Conservation (phyloP, 2,888 invertebrate genomes). For the Andrena bucephala region DNA sequence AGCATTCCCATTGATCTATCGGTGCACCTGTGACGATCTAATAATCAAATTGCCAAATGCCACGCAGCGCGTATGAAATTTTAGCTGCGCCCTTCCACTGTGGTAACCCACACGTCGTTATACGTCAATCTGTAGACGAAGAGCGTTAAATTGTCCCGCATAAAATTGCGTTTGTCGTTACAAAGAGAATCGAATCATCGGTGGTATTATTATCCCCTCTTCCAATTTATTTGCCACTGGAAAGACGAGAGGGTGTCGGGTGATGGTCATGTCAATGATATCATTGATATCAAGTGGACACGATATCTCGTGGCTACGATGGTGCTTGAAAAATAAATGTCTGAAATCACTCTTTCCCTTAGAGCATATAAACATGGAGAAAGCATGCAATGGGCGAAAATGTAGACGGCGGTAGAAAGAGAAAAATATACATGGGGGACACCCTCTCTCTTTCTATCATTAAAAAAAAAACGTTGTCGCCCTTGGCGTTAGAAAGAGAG, state of each 20-base stretch:
- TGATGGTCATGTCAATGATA: too few species aligned
- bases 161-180: background rate
- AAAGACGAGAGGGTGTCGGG: too few species aligned
- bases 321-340: constrained; percentile 25
- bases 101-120: constrained; percentile 21
- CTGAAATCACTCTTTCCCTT: constrained; percentile 7
- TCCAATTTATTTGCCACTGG: too few species aligned
- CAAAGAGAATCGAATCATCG: constrained; percentile 1
- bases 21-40: constrained; percentile 19
- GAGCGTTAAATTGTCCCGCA: constrained; percentile 16
- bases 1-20: constrained; percentile 46
- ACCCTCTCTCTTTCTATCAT: too few species aligned
- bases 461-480: too few species aligned
- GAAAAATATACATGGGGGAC: too few species aligned
- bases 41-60: constrained; percentile 52
- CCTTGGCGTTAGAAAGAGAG: too few species aligned
- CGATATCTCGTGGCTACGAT: constrained; percentile 23
- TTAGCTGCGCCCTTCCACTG: constrained; percentile 25
- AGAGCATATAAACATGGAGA: too few species aligned
- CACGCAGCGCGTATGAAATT: constrained; percentile 37
- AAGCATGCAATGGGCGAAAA: too few species aligned
- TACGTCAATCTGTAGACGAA: constrained; percentile 25
- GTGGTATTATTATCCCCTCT: background rate
- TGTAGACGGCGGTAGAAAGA: too few species aligned
- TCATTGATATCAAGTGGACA: too few species aligned